Percentiles rank a stretch among this genome's conserved stretches.
Evolutionary conservation across 2,888 invertebrate genomes (phyloP).

Genomic region (Melanotus villosus): DNA sequence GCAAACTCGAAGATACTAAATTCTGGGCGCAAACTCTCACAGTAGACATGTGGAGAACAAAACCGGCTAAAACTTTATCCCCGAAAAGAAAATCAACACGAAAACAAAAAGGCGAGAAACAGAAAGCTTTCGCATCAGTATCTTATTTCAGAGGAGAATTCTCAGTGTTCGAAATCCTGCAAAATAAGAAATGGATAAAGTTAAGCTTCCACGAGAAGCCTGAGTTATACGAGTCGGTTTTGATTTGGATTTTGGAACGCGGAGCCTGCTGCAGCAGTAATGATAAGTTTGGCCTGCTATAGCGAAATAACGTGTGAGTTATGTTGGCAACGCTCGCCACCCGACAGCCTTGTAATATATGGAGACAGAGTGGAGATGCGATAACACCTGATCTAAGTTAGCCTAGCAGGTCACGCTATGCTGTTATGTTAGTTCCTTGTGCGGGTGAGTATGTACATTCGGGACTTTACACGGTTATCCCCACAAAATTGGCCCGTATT

Average conservation of each 20-base stretch:
- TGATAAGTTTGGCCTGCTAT: conserved; percentile 56
- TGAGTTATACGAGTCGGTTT: conserved; percentile 50
- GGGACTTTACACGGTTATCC: background rate
- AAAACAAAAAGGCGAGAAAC: conserved; percentile 46
- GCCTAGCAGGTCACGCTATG: conserved; percentile 57
- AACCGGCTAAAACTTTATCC: conserved; percentile 47
- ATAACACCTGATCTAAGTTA: conserved; percentile 64
- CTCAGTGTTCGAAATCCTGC: conserved; percentile 50
- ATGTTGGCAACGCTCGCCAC: conserved; percentile 54
- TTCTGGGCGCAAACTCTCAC: conserved; percentile 40
- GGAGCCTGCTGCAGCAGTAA: conserved; percentile 50
- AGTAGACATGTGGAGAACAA: conserved; percentile 45
- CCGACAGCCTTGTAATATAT: conserved; percentile 60
- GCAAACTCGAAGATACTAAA: conserved; percentile 48
- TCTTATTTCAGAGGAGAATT: conserved; percentile 51
- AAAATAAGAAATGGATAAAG: conserved; percentile 57
- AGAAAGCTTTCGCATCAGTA: conserved; percentile 47
- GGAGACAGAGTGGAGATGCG: conserved; percentile 64
- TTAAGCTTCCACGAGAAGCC: conserved; percentile 49
- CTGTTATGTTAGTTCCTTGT: conserved; percentile 9
- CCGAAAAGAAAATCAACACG: conserved; percentile 48
- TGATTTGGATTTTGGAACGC: conserved; percentile 53
- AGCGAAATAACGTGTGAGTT: conserved; percentile 58
- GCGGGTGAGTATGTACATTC: conserved; percentile 1
- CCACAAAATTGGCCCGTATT: conserved; percentile 13